Conservation (phyloP, 1,140 invertebrate genomes). For the Drosophila prosaltans region DNA sequence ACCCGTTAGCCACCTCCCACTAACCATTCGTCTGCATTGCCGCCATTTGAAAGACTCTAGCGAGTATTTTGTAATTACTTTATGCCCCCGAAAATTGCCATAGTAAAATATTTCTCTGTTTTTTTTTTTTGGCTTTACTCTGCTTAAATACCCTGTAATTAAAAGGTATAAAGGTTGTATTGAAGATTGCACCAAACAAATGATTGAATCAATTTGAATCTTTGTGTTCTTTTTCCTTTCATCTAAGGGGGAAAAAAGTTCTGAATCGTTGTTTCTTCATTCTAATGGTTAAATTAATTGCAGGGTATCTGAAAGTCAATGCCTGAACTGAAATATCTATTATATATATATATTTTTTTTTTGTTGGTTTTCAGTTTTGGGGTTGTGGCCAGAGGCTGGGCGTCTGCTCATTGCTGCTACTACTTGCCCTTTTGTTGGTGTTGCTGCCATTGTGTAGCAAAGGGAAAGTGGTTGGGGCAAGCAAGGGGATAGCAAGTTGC, state of each 20-base stretch:
- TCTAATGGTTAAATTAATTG: no score
- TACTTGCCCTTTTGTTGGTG: slow-evolving; percentile 11
- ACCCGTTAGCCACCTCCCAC: neutral
- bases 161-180: neutral
- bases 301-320: neutral
- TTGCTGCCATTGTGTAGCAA: slow-evolving; percentile 15
- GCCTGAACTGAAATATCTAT: neutral
- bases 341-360: neutral
- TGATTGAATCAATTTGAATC: no score
- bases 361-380: neutral
- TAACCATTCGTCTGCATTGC: neutral
- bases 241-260: no score
- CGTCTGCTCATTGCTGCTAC: neutral
- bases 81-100: slow-evolving; percentile 76
- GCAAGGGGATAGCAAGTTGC: neutral
- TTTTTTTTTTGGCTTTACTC: slow-evolving; percentile 52
- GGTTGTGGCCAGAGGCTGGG: neutral
- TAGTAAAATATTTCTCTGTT: slow-evolving; percentile 70
- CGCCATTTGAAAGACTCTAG: slow-evolving; percentile 12
- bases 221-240: no score
- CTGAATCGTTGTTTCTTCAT: no score
- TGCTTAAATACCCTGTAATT: slow-evolving; percentile 4
- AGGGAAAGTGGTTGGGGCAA: neutral
- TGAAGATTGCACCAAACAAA: no score
- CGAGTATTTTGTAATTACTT: slow-evolving; percentile 79